phyloP scores from a whole-genome alignment of 2,888 invertebrate genomes.

The Amphiduros pacificus region DNA sequence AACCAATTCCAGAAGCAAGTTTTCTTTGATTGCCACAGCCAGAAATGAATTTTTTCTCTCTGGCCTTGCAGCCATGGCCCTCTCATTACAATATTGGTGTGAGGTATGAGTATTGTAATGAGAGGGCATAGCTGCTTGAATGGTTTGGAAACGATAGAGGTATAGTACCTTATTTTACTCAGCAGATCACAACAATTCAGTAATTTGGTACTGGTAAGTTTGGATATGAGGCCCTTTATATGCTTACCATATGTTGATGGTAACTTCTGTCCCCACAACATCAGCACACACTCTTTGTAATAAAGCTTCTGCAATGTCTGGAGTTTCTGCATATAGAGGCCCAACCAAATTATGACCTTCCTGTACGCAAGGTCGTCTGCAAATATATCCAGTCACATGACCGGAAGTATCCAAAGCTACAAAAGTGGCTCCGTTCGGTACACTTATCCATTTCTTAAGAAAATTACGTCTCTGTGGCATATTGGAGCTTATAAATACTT shows the following conservation, averaged over 20 bases:
- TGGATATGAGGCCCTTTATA: too few species aligned
- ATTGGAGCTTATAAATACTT: slow-evolving; percentile 15
- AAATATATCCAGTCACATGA: slow-evolving; percentile 11
- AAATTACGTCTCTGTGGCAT: slow-evolving; percentile 9
- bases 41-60: too few species aligned
- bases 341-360: slow-evolving; percentile 14
- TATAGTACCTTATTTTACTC: too few species aligned
- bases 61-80: too few species aligned
- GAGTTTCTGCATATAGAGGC: slow-evolving; percentile 19
- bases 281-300: slow-evolving; percentile 10
- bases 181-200: too few species aligned
- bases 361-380: slow-evolving; percentile 12
- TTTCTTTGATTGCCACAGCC: too few species aligned
- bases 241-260: slow-evolving; percentile 17
- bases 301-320: slow-evolving; percentile 8
- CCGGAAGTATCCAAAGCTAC: slow-evolving; percentile 8
- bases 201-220: too few species aligned
- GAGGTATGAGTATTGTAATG: too few species aligned
- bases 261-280: slow-evolving; percentile 5
- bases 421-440: slow-evolving; percentile 10
- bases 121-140: too few species aligned
- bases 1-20: too few species aligned
- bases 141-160: too few species aligned
- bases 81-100: too few species aligned
- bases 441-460: slow-evolving; percentile 15